phyloP scores from a whole-genome alignment of 2,113 vertebrate species.

The Myodes glareolus region DNA sequence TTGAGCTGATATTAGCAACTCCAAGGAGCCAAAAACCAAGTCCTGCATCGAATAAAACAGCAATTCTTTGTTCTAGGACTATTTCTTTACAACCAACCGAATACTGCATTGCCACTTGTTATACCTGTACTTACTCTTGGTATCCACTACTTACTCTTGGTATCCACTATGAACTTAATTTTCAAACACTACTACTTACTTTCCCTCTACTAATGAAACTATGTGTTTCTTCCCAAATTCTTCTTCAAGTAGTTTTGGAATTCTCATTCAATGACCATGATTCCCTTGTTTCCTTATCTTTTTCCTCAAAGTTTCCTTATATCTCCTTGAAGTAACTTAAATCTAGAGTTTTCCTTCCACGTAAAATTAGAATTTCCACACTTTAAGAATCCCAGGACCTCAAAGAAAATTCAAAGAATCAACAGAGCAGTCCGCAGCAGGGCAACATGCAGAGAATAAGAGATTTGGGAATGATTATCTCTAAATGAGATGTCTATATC shows the following conservation, averaged over 20 bases:
- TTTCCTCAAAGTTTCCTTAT: background rate
- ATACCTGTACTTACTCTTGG: background rate
- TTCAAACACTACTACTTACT: background rate
- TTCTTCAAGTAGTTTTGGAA: background rate
- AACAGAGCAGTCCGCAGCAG: background rate
- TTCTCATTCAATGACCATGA: background rate
- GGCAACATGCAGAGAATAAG: background rate
- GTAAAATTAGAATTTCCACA: background rate
- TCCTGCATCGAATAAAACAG: background rate
- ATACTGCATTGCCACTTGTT: background rate
- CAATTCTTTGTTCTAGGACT: background rate
- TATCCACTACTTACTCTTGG: background rate
- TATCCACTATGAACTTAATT: background rate
- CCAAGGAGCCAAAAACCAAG: background rate
- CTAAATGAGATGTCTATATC: too few relatives aligned
- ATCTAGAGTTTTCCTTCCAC: background rate
- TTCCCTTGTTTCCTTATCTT: background rate
- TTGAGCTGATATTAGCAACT: background rate
- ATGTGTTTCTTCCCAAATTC: background rate
- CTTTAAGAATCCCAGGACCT: background rate
- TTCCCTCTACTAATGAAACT: background rate
- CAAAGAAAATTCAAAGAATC: background rate
- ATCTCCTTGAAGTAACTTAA: background rate
- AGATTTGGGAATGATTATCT: background rate
- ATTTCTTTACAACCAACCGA: background rate